Evolutionary conservation across 1,140 invertebrate species (phyloP), one percentile per base, ranked within the genome.

Genomic region (Drosophila pruinosa): DNA sequence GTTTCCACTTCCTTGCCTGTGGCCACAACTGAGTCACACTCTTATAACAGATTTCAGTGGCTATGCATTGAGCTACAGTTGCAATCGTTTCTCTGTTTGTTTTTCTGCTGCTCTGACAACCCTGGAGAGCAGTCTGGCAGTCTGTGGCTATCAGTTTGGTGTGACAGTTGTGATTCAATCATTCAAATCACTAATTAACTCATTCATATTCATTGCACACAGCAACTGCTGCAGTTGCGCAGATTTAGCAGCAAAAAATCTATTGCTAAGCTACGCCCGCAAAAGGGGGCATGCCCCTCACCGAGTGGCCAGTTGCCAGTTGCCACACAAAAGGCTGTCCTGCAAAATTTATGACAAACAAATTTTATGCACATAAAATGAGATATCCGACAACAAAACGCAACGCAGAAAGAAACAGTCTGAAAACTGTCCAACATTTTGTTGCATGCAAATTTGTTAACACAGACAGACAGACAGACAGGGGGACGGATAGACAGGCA

Each of bases 381-480:
- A 58, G 26, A 58, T 12, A 45, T 28, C 6, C 12, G 10, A 59
- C 26, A 34, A 24, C 28, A 53, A 61, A 54, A 54, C 5, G 36
- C 36, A 17, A 10, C 52, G 34, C 31, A n/a, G n/a, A n/a, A n/a
- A n/a, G 36, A 45, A 54, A 38, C 22, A 31, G 24, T 48, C 45
- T 41, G 19, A 71, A 64, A 72, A 57, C 43, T 65, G 62, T 36
- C 38, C 41, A 59, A 68, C 70, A 72, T 45, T 72, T 72, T 61
- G 70, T 68, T 68, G 70, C 70, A 72, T 72, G 70, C 70, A 68
- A 68, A 72, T 72, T 72, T 72, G 70, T 72, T 72, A 72, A 61
- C 64, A 68, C 50, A 28, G 21, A 21, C 22, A 22, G 15, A 58
- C 24, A 22, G 8, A n/a, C 6, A 7, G 24, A 28, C 10, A 3